phyloP scores from a whole-genome alignment of 1,140 invertebrate genomes.

The Drosophila kepulauana region DNA sequence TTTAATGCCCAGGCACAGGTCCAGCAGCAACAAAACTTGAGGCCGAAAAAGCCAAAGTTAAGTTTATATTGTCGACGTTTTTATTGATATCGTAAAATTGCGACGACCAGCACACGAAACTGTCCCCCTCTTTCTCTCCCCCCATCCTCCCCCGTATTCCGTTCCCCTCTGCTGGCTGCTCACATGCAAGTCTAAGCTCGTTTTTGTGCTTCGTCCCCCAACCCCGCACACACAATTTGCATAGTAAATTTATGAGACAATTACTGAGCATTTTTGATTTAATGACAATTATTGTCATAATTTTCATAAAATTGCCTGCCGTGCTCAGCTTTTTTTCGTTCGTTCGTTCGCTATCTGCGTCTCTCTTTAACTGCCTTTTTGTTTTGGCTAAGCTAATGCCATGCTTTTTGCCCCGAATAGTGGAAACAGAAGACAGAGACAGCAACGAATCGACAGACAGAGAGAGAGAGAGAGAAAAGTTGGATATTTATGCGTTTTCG shows the following conservation, averaged over 20 bases:
- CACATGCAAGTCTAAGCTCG: constrained; percentile 10
- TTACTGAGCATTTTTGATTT: constrained; percentile 83
- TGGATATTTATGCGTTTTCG: constrained; percentile 80
- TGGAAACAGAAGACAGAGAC: background rate
- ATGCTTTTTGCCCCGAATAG: constrained; percentile 64
- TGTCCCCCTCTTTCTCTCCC: constrained; percentile 1
- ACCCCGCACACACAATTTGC: constrained; percentile 77
- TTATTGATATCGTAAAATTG: constrained; percentile 83
- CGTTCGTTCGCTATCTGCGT: background rate
- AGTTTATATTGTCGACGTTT: constrained; percentile 83
- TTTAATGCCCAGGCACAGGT: constrained; percentile 42
- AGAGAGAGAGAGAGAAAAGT: constrained; percentile 42
- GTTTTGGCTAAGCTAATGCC: constrained; percentile 59
- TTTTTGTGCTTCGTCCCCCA: constrained; percentile 12
- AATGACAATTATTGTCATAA: constrained; percentile 84
- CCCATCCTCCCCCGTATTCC: background rate
- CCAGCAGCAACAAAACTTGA: constrained; percentile 13
- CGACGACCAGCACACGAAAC: constrained; percentile 73
- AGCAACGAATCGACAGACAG: background rate
- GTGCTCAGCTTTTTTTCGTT: constrained; percentile 25
- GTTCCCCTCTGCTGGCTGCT: background rate
- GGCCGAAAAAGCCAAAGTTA: constrained; percentile 65
- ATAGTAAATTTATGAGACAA: constrained; percentile 84
- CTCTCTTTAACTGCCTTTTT: background rate
- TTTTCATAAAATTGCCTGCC: constrained; percentile 81